Percentiles rank a stretch among this genome's conserved stretches.
Conservation (phyloP, 2,888 invertebrate species). For the Cetonia aurata region DNA sequence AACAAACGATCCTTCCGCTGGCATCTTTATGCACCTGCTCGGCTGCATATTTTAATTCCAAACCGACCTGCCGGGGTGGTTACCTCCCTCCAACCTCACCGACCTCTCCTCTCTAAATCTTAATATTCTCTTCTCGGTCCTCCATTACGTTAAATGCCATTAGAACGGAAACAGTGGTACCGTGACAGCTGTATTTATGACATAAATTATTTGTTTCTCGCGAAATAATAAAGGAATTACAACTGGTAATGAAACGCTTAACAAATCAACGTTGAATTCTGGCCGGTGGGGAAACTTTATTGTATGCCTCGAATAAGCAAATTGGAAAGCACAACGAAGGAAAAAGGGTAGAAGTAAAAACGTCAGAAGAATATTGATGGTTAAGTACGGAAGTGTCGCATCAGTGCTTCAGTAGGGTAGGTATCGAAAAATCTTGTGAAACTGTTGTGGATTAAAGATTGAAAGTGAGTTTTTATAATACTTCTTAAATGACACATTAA, state of each 20-base stretch:
- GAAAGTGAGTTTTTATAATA: no score
- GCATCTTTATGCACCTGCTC: constrained; percentile 52
- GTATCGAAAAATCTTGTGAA: no score
- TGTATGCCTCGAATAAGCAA: neutral
- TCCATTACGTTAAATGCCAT: constrained; percentile 42
- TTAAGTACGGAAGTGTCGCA: no score
- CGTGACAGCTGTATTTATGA: constrained; percentile 44
- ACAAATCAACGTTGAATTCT: constrained; percentile 39
- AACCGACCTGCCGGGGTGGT: constrained; percentile 5
- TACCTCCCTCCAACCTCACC: neutral
- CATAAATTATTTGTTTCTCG: constrained; percentile 44
- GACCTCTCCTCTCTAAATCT: constrained; percentile 31
- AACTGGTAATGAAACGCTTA: constrained; percentile 39
- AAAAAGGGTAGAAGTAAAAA: neutral
- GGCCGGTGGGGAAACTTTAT: constrained; percentile 11
- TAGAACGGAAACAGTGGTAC: constrained; percentile 41
- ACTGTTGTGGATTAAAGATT: no score
- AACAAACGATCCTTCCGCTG: constrained; percentile 50
- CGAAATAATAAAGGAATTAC: constrained; percentile 38
- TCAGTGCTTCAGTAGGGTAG: no score
- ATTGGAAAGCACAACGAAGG: neutral
- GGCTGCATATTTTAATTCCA: constrained; percentile 45
- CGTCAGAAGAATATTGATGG: no score
- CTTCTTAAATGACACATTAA: no score
- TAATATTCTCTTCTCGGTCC: constrained; percentile 35